Base-by-base conservation (phyloP, 2,888 invertebrate species). In the Calameuta pallipes region DNA sequence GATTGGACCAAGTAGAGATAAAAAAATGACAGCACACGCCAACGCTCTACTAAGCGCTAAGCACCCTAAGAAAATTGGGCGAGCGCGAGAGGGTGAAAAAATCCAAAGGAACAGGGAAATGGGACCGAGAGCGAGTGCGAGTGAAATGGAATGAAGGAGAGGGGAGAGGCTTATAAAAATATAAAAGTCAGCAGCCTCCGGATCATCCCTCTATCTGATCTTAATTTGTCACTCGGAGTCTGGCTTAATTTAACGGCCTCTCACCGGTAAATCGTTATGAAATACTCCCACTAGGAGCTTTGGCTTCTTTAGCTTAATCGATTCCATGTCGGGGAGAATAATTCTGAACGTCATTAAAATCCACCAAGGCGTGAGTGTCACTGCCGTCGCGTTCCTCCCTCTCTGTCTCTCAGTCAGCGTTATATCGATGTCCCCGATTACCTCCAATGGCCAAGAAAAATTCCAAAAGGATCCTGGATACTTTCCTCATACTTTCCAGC, bases 171-270 rank as follows among this genome's bases (percentile, higher is more conserved):
- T 88, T 87, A 88, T 84, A 86, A 88, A 89, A 90, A 90, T 88
- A 84, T 86, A 85, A 86, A 89, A 89, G 90, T 90, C 90, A 90
- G 90, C 90, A 90, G 83, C 87, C 83, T 76, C 81, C 82, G 85
- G 90, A 91, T 90, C 80, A 91, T 91, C 91, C 83, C 82, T 88
- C 83, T 91, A 91, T 91, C 91, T 87, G 90, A 91, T 91, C 87
- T 88, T 89, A 89, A 89, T 90, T 91, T 91, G 88, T 91, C 90
- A 90, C 85, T 82, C 82, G 83, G 85, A 86, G 84, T 86, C 80
- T 82, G 82, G 82, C 84, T 85, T 85, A 83, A 84, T 87, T 85
- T 80, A 80, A 81, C 82, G 81, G 85, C 76, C 80, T 68, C 78
- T 79, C 74, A 11, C 23, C 34, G 75, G 78, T 80, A 83, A 83